Evolutionary conservation across 2,888 invertebrate species (phyloP).

Genomic region (Leucoma salicis): DNA sequence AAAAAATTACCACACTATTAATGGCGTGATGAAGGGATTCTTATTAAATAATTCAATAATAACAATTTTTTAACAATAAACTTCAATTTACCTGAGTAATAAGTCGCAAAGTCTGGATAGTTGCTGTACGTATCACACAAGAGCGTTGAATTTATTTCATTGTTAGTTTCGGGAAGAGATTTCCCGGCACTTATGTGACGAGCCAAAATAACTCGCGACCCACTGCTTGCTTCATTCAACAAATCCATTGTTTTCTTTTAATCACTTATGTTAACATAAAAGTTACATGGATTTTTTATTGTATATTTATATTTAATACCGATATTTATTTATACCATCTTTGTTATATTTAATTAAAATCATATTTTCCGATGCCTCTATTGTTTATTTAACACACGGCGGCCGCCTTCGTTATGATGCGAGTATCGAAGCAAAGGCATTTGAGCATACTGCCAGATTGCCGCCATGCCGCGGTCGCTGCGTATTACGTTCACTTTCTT

Average conservation of each 20-base stretch:
- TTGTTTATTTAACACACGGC: conserved; percentile 35
- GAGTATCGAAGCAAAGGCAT: conserved; percentile 39
- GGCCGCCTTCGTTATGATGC: conserved; percentile 24
- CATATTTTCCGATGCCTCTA: background rate
- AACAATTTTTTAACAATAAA: background rate
- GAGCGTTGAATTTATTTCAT: conserved; percentile 63
- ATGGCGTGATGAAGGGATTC: too few relatives aligned
- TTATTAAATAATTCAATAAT: too few relatives aligned
- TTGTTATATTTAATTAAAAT: conserved; percentile 2
- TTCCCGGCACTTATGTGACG: conserved; percentile 62
- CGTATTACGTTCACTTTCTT: conserved; percentile 75
- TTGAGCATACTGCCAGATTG: conserved; percentile 43
- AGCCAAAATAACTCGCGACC: conserved; percentile 44
- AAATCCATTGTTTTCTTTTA: conserved; percentile 53
- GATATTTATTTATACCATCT: conserved; percentile 25
- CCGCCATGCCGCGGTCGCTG: conserved; percentile 26
- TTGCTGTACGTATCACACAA: conserved; percentile 63
- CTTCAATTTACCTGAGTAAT: conserved; percentile 58
- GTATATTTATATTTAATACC: conserved; percentile 2
- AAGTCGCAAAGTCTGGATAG: conserved; percentile 64
- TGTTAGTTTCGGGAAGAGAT: conserved; percentile 43
- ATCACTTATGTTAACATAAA: conserved; percentile 7
- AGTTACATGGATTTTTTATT: conserved; percentile 11
- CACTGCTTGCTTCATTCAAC: conserved; percentile 52
- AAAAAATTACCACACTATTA: too few relatives aligned